Base-by-base conservation (phyloP, 2,797 vertebrate species). In the Crypturellus tataupa region DNA sequence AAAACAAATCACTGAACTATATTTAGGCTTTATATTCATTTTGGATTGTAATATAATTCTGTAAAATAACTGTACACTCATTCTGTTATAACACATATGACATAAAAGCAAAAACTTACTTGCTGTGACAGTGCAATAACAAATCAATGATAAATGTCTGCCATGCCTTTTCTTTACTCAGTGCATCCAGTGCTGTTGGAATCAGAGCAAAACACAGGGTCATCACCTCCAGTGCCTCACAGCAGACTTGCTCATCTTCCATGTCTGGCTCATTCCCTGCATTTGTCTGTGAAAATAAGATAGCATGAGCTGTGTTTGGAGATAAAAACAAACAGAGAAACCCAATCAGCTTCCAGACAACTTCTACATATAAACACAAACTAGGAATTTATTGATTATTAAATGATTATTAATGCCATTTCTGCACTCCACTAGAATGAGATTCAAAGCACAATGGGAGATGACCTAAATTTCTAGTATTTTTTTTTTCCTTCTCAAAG, bases 81-180 rank as follows among this genome's bases (percentile, higher is more conserved):
- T 49, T 49, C 23, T 49, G 47, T 49, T 21, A 47, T 24, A 89
- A 89, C 3, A 31, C 14, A 73, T 15, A 18, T 6, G 15, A 75
- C 25, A 8, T 9, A 59, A 51, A 47, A 25, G n/a, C 7, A n/a
- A 85, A 80, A 31, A 98, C 98, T 98, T 97, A 99, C 99, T 98
- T 99, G 99, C 99, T 99, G 97, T 99, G 99, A 98, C 99, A 99
- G 97, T 99, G 99, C 94, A 99, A 97, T 6, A 99, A 96, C 97
- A 99, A 97, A 97, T 99, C 99, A 95, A 99, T 99, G 96, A 99
- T 99, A 96, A 99, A 99, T 5, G 99, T 99, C 96, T 99, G 99
- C 99, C 99, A 99, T 33, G 99, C 99, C 95, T 99, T 99, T 96
- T 99, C 99, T 97, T 99, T 99, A 97, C 99, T 99, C 94, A 99